A percentile compares a stretch with the other conserved stretches of the same genome.
Conservation (phyloP, 2,888 invertebrate genomes). For the Lasioglossum calceatum region DNA sequence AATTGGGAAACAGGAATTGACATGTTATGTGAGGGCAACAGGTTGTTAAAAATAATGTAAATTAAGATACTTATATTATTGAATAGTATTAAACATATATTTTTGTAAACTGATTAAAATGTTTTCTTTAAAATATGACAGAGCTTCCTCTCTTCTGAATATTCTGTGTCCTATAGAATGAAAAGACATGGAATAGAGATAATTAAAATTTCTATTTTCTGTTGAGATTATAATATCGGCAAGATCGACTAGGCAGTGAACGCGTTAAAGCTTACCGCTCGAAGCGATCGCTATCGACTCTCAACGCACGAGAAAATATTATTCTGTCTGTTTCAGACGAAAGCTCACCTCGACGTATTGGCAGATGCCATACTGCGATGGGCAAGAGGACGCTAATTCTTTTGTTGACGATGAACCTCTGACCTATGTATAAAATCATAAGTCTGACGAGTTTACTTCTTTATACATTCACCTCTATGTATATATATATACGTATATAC, state of each 20-base stretch:
- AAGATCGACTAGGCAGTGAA: neutral
- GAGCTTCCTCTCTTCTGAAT: too few species aligned
- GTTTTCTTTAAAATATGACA: too few species aligned
- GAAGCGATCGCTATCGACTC: neutral
- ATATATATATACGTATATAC: conserved; percentile 21
- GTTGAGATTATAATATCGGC: too few species aligned
- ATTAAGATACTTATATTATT: too few species aligned
- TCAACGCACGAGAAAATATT: conserved; percentile 28
- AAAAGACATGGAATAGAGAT: neutral
- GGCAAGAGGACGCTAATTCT: conserved; percentile 95
- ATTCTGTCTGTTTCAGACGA: conserved; percentile 90
- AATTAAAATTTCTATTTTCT: neutral
- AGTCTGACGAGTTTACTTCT: conserved; percentile 71
- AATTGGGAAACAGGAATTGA: too few species aligned
- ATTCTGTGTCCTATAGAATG: neutral
- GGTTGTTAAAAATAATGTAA: too few species aligned
- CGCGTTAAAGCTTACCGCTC: neutral
- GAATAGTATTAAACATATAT: too few species aligned
- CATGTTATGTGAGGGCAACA: too few species aligned
- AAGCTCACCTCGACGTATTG: conserved; percentile 96
- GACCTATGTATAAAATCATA: conserved; percentile 69
- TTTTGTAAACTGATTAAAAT: too few species aligned
- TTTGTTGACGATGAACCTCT: conserved; percentile 68
- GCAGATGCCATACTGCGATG: conserved; percentile 97
- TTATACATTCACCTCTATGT: conserved; percentile 61